These are phyloP conservation scores for Diglossa cyanea DNA, from an alignment of 2,797 vertebrate genomes.

Conservation along the genomic window DNA sequence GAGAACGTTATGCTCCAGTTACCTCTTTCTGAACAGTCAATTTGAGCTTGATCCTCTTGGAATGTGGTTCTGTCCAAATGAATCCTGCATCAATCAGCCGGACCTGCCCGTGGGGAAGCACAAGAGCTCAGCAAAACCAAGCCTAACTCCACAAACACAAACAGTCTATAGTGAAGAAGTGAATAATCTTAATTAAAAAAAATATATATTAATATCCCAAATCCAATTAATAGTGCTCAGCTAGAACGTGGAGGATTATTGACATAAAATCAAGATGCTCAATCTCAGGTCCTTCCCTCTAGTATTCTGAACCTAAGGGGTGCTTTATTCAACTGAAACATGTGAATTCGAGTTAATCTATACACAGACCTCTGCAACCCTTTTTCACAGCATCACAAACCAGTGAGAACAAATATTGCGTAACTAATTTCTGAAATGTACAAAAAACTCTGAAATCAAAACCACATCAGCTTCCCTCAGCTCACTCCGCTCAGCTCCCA, in stretches of 20 bases:
- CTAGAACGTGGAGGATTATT: neutral
- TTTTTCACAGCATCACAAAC: fast-evolving
- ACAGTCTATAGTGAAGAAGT: neutral
- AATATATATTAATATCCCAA: fast-evolving
- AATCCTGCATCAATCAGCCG: slow-evolving; percentile 95
- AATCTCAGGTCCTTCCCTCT: neutral
- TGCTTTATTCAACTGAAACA: neutral
- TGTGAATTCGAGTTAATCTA: neutral
- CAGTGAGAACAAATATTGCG: neutral
- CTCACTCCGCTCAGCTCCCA: neutral
- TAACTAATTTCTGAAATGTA: fast-evolving
- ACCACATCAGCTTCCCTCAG: neutral
- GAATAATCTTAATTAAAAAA: neutral
- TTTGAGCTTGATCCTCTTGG: slow-evolving; percentile 95
- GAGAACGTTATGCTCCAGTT: neutral
- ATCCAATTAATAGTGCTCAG: neutral
- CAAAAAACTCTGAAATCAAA: neutral
- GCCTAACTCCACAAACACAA: neutral
- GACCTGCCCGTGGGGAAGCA: slow-evolving; percentile 75
- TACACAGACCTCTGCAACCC: neutral
- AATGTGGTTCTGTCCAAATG: slow-evolving; percentile 98
- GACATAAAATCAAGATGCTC: neutral
- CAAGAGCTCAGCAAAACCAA: neutral
- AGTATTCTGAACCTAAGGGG: neutral
- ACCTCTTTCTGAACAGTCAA: slow-evolving; percentile 99